Evolutionary conservation across 1,140 invertebrate species (phyloP).

Genomic region (Aplysia californica): DNA sequence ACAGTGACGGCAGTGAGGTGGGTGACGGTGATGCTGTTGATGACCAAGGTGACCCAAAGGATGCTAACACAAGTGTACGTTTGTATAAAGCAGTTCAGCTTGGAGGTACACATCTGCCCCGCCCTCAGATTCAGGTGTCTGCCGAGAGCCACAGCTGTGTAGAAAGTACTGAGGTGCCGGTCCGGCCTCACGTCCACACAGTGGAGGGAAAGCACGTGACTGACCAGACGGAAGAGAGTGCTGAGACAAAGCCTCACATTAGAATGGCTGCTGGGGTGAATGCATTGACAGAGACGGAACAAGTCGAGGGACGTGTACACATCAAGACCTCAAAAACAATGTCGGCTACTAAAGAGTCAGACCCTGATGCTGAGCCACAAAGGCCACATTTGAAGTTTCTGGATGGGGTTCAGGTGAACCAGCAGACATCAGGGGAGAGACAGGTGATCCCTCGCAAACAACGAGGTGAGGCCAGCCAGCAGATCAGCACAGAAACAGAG

Average conservation of each 20-base stretch:
- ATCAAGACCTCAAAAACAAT: constrained; percentile 35
- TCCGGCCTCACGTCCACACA: neutral
- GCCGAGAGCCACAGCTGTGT: neutral
- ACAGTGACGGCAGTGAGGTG: neutral
- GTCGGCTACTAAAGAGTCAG: constrained; percentile 42
- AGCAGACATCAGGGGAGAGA: constrained; percentile 39
- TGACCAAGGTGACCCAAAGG: neutral
- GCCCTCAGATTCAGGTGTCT: neutral
- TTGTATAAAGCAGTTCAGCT: neutral
- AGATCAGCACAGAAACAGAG: constrained; percentile 39
- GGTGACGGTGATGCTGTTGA: neutral
- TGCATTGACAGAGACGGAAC: neutral
- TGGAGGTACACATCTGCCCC: neutral
- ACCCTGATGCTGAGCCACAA: neutral
- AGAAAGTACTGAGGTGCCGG: neutral
- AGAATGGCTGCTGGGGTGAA: constrained; percentile 15
- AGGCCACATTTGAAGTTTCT: constrained; percentile 33
- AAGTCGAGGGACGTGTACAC: constrained; percentile 14
- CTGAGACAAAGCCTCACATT: neutral
- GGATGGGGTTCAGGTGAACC: constrained; percentile 32
- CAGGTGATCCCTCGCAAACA: constrained; percentile 19
- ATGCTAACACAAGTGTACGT: neutral
- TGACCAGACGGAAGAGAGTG: neutral
- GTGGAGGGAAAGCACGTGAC: neutral
- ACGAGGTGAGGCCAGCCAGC: neutral